These are phyloP conservation scores for Papilio polyxenes DNA, from an alignment of 1,140 invertebrate species.

Conservation along the genomic window DNA sequence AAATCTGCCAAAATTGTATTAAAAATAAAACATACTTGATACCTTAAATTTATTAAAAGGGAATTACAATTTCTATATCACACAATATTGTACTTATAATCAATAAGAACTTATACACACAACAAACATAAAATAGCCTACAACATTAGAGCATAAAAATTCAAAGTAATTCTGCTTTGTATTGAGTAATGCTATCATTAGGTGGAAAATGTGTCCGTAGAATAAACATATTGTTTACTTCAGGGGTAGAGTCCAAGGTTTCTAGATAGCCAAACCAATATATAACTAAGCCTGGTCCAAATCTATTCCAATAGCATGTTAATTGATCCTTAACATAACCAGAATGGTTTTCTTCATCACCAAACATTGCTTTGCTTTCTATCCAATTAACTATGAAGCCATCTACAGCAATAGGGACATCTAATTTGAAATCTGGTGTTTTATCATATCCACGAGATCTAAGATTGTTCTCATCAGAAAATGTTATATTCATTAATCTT, in stretches of 20 bases:
- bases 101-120: not conserved
- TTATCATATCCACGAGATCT: slow-evolving; percentile 94
- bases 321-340: slow-evolving; percentile 94
- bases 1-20: not conserved
- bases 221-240: slow-evolving; percentile 78
- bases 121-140: not conserved
- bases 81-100: not conserved
- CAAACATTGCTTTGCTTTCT: slow-evolving; percentile 97
- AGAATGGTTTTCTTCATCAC: slow-evolving; percentile 90
- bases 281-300: slow-evolving; percentile 96
- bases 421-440: slow-evolving; percentile 96
- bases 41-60: not conserved
- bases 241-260: slow-evolving; percentile 71
- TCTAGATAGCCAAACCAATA: slow-evolving; percentile 98
- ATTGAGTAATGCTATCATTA: slow-evolving; percentile 70
- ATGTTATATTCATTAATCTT: slow-evolving; percentile 80
- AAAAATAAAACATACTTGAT: too few species aligned
- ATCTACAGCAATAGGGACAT: slow-evolving; percentile 93
- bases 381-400: slow-evolving; percentile 96
- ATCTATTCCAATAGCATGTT: slow-evolving; percentile 95
- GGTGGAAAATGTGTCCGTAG: slow-evolving; percentile 59
- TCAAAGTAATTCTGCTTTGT: slow-evolving; percentile 61
- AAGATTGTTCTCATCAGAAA: slow-evolving; percentile 91
- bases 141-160: not conserved
- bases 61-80: not conserved